Evolutionary conservation across 2,888 invertebrate genomes (phyloP), one percentile per base, ranked within the genome.

Genomic region (Entomobrya proxima): DNA sequence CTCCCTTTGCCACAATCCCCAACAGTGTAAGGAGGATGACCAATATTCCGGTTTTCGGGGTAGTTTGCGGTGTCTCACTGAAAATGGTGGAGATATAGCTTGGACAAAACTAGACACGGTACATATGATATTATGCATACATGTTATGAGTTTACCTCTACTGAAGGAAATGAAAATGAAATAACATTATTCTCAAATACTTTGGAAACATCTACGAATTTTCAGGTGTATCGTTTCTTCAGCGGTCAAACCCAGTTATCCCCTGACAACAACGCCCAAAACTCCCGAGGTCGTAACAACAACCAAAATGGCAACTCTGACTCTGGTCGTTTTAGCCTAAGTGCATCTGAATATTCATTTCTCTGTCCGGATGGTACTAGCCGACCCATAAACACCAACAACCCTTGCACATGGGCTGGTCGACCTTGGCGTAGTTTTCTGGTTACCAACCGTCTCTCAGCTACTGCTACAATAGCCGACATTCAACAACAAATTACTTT

Each of bases 21-120:
- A 93, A 7, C 93, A 93, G 90, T 96, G 96, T 91, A 94, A 96
- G 91, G 96, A 96, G 89, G 96, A 96, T 0, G 98, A 98, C 91
- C 94, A 94, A 75, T 96, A 94, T 92, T 96, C 96, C 21, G 97
- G 97, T 1, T 97, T 97, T 91, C 95, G 96, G 88, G 98, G 98
- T 0, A 96, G 97, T 0, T 92, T 97, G 64, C 93, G 95, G 32
- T 98, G 98, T 91, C 92, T 98, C 86, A 95, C 95, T 0, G 95
- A 95, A 90, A 95, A 96, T 88, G 95, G 94, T 1, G 97, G 97
- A 0, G 95, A 97, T 90, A 95, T 98, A 2, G 97, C 97, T 15
- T 97, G 96, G 93, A 96, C 96, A 15, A 96, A 96, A 92, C 95
- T 96, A 86, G 95, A 95, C 90, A 96, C 93, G 90, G 95, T 96